Evolutionary conservation across 2,888 invertebrate genomes (phyloP), one percentile per base, ranked within the genome.

Genomic region (Stenurella melanura): DNA sequence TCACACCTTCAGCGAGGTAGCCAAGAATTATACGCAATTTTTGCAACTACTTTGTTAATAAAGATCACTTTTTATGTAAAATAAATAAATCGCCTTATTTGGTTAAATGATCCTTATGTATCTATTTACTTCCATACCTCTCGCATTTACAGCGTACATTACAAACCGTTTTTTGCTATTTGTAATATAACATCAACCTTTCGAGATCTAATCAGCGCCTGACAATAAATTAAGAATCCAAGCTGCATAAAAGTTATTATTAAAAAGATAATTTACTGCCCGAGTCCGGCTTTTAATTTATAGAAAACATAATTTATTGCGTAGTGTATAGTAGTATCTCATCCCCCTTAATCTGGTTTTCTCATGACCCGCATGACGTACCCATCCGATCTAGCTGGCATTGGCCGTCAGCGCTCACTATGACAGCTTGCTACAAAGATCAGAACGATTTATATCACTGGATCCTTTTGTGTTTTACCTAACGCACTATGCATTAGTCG

Each of bases 401-500:
- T 78, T 76, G 80, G 74, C 72, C 76, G 77, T 77, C 82, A 80
- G 74, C 79, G 80, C 80, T 77, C 80, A 78, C 74, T 79, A 64
- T 88, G 89, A 89, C 89, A 89, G 88, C 86, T 80, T 81, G 87
- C 88, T 85, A 88, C 88, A 89, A 87, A 89, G 88, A 89, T 89
- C 86, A 87, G 86, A 82, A 89, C 87, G 89, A 89, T 89, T 89
- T 89, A 89, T 89, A 88, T 88, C 88, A 88, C 87, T 88, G 87
- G 88, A 85, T 87, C 87, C 89, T 88, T 89, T 89, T 89, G 89
- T 89, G 85, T 88, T 89, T 88, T 86, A 88, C 89, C 88, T 88
- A 89, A 88, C 89, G 88, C 88, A 88, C 88, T 88, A 88, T 87
- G 87, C 89, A 89, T 89, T 89, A 89, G 87, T 85, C 84, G 88